Percentiles rank a stretch among this genome's conserved stretches.
Conservation (phyloP, 2,888 invertebrate genomes). For the Cheilosia grossa region DNA sequence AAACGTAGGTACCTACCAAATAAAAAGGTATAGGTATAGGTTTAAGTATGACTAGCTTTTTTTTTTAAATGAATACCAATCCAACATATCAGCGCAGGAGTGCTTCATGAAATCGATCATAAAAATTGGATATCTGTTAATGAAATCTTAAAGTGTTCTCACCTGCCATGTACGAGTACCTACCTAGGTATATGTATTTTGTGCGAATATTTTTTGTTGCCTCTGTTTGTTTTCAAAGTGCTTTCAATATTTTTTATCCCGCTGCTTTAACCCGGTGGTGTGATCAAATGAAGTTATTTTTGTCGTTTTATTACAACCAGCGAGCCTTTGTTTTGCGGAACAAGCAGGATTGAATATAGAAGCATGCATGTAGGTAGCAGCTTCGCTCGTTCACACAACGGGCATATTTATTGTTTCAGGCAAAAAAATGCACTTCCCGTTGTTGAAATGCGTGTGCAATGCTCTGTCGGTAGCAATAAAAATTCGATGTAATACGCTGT, state of each 20-base stretch:
- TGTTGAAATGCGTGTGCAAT: background rate
- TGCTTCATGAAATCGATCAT: constrained; percentile 38
- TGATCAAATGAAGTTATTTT: background rate
- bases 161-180: constrained; percentile 27
- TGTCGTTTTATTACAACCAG: background rate
- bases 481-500: background rate
- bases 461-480: background rate
- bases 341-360: background rate
- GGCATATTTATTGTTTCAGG: constrained; percentile 1
- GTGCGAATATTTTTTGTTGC: background rate
- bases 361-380: background rate
- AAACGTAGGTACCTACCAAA: constrained; percentile 20
- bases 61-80: background rate
- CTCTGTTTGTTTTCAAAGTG: constrained; percentile 6
- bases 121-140: constrained; percentile 33
- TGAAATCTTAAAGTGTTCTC: constrained; percentile 49
- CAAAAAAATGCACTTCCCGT: background rate
- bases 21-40: background rate
- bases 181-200: no score
- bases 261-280: background rate
- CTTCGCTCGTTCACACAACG: background rate
- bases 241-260: constrained; percentile 8
- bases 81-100: constrained; percentile 21
- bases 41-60: no score
- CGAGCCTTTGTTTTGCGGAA: constrained; percentile 13